These are phyloP conservation scores for Enteromius afrohamiltoni DNA, from an alignment of 2,797 vertebrate genomes.

Conservation along the genomic window DNA sequence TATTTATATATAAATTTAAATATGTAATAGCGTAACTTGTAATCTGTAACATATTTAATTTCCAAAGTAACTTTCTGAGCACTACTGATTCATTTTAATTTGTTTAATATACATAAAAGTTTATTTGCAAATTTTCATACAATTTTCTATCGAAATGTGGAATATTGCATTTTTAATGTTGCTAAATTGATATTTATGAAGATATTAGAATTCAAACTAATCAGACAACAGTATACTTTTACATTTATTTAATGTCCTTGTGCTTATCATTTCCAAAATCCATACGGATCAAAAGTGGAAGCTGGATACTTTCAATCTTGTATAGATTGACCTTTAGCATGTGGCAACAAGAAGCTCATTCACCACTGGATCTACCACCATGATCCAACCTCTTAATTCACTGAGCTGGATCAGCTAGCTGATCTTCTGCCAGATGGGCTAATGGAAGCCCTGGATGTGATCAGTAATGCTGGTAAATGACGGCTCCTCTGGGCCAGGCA, in stretches of 20 bases:
- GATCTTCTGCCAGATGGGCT: slow-evolving; percentile 18
- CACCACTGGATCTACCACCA: not conserved
- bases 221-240: not conserved
- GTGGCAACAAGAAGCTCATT: not conserved
- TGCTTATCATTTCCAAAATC: not conserved
- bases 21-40: not conserved
- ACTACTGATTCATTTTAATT: not conserved
- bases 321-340: not conserved
- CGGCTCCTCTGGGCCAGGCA: not conserved
- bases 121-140: not conserved
- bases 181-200: not conserved
- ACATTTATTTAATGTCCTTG: not conserved
- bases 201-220: not conserved
- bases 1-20: not conserved
- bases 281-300: not conserved
- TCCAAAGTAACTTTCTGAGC: not conserved
- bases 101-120: not conserved
- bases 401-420: slow-evolving; percentile 7
- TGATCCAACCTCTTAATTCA: slow-evolving; percentile 34
- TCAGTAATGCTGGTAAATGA: slow-evolving; percentile 38
- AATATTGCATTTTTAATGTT: not conserved
- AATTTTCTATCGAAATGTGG: not conserved
- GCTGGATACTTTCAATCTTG: not conserved
- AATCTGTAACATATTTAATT: not conserved
- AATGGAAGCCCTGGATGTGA: slow-evolving; percentile 40